Base-by-base conservation (phyloP, 2,113 vertebrate species). In the Microcebus lehilahytsara region DNA sequence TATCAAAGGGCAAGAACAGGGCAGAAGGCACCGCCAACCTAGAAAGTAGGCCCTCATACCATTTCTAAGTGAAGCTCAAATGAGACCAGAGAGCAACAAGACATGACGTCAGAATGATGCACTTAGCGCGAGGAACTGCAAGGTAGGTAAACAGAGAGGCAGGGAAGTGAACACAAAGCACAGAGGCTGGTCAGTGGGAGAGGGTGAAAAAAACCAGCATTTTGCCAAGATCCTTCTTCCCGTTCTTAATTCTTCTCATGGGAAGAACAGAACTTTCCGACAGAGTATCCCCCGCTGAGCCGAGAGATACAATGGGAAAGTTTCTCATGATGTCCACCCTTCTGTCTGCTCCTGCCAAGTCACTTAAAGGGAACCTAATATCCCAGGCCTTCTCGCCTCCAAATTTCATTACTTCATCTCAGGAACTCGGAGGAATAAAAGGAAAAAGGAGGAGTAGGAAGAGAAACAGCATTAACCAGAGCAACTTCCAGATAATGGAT, bases 261-360 rank as follows among this genome's bases (percentile, higher is more conserved):
- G 89, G 97, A 98, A 97, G 91, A 85, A 93, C 56, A 93, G 94
- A 97, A 96, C 86, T 97, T 98, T 98, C 96, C 77, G 1, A 93
- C 34, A 85, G 91, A 92, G 62, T 79, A 92, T 96, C 96, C 91
- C 96, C 85, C 30, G 9, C 42, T 25, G 32, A 93, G 78, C 80
- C 93, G 49, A 89, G 56, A 89, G 93, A 96, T 89, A 96, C 83
- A 96, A 91, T 72, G 46, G 92, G 91, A 97, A 98, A 97, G 64
- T 94, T 97, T 98, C 97, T 97, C 95, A 96, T 96, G 92, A 97
- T 5, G 23, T 97, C 95, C 74, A 95, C 85, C 71, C 93, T 96
- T 96, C 94, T 95, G 71, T 97, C 93, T 92, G 90, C 83, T 94
- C 83, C 95, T 96, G 96, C 94, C 97, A 95, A 97, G 77, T 56